Evolutionary conservation across 1,140 invertebrate species (phyloP).

Genomic region (Littorina saxatilis): DNA sequence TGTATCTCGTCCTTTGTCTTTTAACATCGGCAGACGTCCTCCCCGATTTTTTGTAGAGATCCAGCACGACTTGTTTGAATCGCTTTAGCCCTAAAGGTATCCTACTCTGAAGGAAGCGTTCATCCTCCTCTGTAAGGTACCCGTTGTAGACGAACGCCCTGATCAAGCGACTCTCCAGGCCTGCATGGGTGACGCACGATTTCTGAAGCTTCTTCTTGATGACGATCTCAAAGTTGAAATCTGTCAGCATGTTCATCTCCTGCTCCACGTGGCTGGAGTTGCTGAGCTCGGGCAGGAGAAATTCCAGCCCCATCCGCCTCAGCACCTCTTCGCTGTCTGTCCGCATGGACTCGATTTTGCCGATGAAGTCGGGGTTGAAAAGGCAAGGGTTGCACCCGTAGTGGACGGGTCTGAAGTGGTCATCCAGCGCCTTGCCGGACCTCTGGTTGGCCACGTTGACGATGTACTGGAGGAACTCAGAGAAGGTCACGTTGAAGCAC

Average conservation of each 20-base stretch:
- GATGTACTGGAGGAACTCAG: constrained; percentile 40
- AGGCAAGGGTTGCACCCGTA: constrained; percentile 39
- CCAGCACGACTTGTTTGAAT: not conserved
- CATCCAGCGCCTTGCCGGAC: constrained; percentile 15
- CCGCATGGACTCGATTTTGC: constrained; percentile 36
- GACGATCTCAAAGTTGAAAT: constrained; percentile 31
- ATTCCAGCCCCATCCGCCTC: not conserved
- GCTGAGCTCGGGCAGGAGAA: not conserved
- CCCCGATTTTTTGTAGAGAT: constrained; percentile 7
- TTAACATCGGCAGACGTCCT: not conserved
- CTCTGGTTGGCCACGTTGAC: not conserved
- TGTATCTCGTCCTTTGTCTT: constrained; percentile 6
- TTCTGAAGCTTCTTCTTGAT: not conserved
- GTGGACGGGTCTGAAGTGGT: constrained; percentile 38
- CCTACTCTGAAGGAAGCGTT: not conserved
- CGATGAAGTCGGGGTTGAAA: constrained; percentile 35
- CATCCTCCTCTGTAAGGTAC: constrained; percentile 19
- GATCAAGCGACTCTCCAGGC: constrained; percentile 15
- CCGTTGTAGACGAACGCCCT: constrained; percentile 37
- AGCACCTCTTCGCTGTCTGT: constrained; percentile 26
- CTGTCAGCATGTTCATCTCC: constrained; percentile 25
- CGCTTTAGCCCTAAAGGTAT: not conserved
- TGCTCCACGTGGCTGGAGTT: constrained; percentile 6
- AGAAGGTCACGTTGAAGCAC: constrained; percentile 31
- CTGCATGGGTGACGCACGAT: not conserved